phyloP scores from a whole-genome alignment of 2,797 vertebrate genomes.

The Pogoniulus pusillus region DNA sequence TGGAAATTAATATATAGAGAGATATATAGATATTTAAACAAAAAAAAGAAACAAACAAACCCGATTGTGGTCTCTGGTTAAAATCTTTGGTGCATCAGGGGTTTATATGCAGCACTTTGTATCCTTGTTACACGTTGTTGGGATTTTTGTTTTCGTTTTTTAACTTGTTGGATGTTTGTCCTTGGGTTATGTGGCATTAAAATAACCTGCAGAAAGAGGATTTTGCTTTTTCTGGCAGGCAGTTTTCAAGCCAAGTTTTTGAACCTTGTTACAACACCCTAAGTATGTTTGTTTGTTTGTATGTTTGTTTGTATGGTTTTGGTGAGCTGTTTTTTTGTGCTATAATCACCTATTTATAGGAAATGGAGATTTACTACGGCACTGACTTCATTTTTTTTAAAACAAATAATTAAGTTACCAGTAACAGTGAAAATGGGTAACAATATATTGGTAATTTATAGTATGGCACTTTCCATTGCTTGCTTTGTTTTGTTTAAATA shows the following conservation, averaged over 20 bases:
- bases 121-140: constrained; percentile 72
- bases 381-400: constrained; percentile 72
- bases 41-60: background rate
- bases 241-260: constrained; percentile 76
- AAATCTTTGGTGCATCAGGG: constrained; percentile 83
- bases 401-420: constrained; percentile 72
- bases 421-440: constrained; percentile 75
- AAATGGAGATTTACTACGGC: constrained; percentile 78
- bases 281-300: constrained; percentile 70
- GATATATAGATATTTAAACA: background rate
- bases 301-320: background rate
- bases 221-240: constrained; percentile 67
- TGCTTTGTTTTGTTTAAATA: constrained; percentile 57
- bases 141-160: constrained; percentile 3
- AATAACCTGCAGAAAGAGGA: constrained; percentile 61
- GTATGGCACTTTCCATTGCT: constrained; percentile 78
- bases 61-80: constrained; percentile 73
- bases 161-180: constrained; percentile 71
- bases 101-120: constrained; percentile 86
- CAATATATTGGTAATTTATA: constrained; percentile 73
- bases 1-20: constrained; percentile 74
- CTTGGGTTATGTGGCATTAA: constrained; percentile 62
- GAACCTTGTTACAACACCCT: constrained; percentile 71
- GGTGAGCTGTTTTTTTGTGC: constrained; percentile 73
- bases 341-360: constrained; percentile 79